Percentiles rank a stretch among this genome's conserved stretches.
These are phyloP conservation scores for Pasiphila rectangulata DNA, from an alignment of 2,888 invertebrate species.

Conservation along the genomic window DNA sequence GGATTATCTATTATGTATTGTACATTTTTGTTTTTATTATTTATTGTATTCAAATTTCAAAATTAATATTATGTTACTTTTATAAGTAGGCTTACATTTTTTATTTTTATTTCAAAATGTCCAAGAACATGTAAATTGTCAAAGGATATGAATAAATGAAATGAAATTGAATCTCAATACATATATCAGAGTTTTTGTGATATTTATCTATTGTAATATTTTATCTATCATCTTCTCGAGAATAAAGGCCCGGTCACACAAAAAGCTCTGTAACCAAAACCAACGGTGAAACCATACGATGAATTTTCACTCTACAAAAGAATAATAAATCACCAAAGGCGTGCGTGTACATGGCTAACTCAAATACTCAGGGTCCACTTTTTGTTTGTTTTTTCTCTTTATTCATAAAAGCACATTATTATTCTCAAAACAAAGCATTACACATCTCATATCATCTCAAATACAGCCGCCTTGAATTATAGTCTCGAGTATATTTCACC, in stretches of 20 bases:
- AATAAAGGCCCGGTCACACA: constrained; percentile 5
- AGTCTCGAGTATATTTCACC: constrained; percentile 15
- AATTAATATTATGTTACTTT: too few relatives aligned
- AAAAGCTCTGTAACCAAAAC: neutral
- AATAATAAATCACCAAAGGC: constrained; percentile 18
- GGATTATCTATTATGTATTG: too few relatives aligned
- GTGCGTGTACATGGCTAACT: constrained; percentile 2
- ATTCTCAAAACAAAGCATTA: constrained; percentile 18
- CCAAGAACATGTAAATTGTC: too few relatives aligned
- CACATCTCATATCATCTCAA: constrained; percentile 16
- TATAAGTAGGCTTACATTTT: too few relatives aligned
- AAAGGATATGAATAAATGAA: too few relatives aligned
- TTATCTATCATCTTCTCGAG: too few relatives aligned
- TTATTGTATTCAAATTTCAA: too few relatives aligned
- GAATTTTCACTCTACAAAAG: constrained; percentile 14
- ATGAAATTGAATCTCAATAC: too few relatives aligned
- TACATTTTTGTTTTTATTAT: too few relatives aligned
- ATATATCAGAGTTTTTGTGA: too few relatives aligned
- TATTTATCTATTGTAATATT: too few relatives aligned
- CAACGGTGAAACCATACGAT: neutral
- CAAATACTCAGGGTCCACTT: constrained; percentile 6
- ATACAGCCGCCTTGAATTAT: constrained; percentile 18
- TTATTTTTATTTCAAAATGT: too few relatives aligned
- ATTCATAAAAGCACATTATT: constrained; percentile 8
- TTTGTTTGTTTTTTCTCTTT: constrained; percentile 11